Evolutionary conservation across 1,140 invertebrate species (phyloP), one percentile per base, ranked within the genome.

Genomic region (Drosophila sechellia): DNA sequence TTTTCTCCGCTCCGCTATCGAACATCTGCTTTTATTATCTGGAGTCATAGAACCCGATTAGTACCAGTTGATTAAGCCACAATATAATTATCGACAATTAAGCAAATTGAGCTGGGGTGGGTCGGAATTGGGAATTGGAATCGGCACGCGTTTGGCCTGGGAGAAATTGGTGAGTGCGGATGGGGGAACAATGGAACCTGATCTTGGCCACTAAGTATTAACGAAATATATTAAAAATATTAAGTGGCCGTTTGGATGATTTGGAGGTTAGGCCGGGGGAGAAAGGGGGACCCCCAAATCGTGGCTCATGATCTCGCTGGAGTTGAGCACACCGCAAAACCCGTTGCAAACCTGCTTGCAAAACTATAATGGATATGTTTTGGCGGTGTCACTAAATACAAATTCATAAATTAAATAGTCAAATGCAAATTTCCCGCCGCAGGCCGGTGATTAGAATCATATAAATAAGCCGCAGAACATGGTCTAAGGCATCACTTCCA

Each of bases 351-450:
- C 84, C 85, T 89, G 84, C 68, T 84, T 80, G 72, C 49, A 72
- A 85, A 84, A 89, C 85, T 89, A 89, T 89, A 89, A 84, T 89
- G 73, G 84, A 77, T 84, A 77, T 89, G 77, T 50, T 83, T 81
- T 81, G 72, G 53, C 63, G 58, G 59, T 84, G 79, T 79, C 83
- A 65, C 52, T 50, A 89, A 83, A 87, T 73, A 55, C 73, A 84
- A 87, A 89, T 83, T 76, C 79, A 87, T 89, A 85, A 89, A 89
- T 90, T 89, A 80, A 78, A 84, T 69, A 74, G 61, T 42, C 56
- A 69, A 84, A 89, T 90, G 85, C 85, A 74, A 89, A 84, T 89
- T 80, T 80, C 60, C 54, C 52, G 70, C 34, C 64, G 60, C 77
- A 74, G 54, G 45, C 42, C 59, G 49, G 40, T 52, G 74, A 81